Evolutionary conservation across 2,797 vertebrate species (phyloP), one percentile per base, ranked within the genome.

Genomic region (Enteromius anoplus): DNA sequence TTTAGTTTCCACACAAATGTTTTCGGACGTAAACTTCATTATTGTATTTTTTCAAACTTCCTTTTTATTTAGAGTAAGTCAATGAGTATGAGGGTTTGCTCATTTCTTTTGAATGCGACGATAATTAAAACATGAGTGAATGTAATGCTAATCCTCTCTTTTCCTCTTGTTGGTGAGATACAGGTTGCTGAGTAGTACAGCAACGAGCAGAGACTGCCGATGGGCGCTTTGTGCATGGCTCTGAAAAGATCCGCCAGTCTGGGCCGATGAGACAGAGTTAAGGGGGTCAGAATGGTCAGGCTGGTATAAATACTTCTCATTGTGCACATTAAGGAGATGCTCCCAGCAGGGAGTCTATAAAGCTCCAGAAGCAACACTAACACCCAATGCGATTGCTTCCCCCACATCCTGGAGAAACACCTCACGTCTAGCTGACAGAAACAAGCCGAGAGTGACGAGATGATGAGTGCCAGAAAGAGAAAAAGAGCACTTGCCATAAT

Each of bases 311-410:
- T 97, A 96, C 90, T 93, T 87, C 85, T 92, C 92, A 96, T 99
- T 99, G 98, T 99, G 90, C 93, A 93, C 89, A 95, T 94, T 95
- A 95, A 97, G 97, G 96, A 95, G 97, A 96, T 93, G 96, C 94
- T 96, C 97, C 92, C 97, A 96, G 97, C 95, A 47, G 98, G 97
- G 97, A 93, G 97, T 94, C 95, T 94, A 93, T 91, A 93, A 96
- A 96, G 92, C 93, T 93, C 85, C 89, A 91, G 92, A 93, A 87
- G 94, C 94, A 95, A 93, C 95, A 94, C 93, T 92, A 92, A 95
- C 96, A 93, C 92, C 93, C 95, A 17, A 94, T 92, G 92, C 91
- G 94, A 94, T 91, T 89, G 45, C 55, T 23, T n/a, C 80, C 68
- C 80, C 69, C 32, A 26, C 6, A 34, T 42, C 90, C 91, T 75